Base-by-base conservation (phyloP, 1,140 invertebrate genomes). In the Platorchestia sp. region DNA sequence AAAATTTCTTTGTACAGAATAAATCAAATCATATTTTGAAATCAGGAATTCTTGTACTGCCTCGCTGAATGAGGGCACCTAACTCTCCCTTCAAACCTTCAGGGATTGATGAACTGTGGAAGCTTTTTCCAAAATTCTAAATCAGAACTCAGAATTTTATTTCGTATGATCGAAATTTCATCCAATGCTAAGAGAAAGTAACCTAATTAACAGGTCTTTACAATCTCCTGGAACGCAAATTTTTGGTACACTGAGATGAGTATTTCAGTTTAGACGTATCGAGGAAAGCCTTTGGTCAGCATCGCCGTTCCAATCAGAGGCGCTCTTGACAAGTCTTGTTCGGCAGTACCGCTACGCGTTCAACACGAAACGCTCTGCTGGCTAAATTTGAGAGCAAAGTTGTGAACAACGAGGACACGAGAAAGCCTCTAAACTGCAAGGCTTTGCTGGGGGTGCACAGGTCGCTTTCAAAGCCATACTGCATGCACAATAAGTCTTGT, bases 311-410 rank as follows among this genome's bases (percentile, higher is more conserved):
- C 59, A 75, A 75, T 75, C 59, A 75, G 59, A 36, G 59, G 59
- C 27, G 10, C 59, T 75, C 59, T 75, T 75, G 59, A 75, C 59
- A 75, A 75, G 59, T 75, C 59, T 75, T 75, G 59, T 75, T 75
- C 59, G 59, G 27, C 59, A 22, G 59, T 27, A 75, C 59, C 59
- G 59, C 27, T 75, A 27, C 7, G 27, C 59, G 7, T 36, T 75
- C 10, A 75, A 75, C 59, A 75, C 59, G 59, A 75, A 75, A 75
- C 59, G 59, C 59, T 75, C 59, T 75, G 36, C 59, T 75, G 87
- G 41, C 43, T 89, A 44, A 89, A 89, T 89, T 89, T 89, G 36
- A 89, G 87, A 89, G 87, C 41, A 89, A 89, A 42, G 87, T 89
- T 44, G 87, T 44, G 87, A 89, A 41, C 87, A 89, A 44, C 87